Evolutionary conservation across 2,113 vertebrate genomes (phyloP).

Genomic region (Petrocephalus zakoni): DNA sequence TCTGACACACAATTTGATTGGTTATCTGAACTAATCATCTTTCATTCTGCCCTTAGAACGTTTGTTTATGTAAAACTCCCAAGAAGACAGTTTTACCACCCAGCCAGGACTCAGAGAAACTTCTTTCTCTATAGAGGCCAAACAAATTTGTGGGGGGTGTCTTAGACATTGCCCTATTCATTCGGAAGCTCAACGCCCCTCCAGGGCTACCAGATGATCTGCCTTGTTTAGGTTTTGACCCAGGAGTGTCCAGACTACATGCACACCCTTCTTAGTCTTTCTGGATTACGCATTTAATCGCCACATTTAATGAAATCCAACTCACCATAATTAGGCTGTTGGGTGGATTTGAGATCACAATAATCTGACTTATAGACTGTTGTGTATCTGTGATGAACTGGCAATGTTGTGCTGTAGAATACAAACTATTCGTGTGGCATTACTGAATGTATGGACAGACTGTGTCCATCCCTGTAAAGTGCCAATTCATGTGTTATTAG

Average conservation of each 20-base stretch:
- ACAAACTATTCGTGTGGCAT: background rate
- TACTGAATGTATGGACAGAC: background rate
- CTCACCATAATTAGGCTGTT: background rate
- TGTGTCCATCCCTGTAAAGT: background rate
- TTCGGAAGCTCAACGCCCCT: background rate
- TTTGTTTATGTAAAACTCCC: too few species aligned
- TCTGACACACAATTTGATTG: too few species aligned
- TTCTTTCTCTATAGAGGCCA: background rate
- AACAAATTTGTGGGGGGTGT: background rate
- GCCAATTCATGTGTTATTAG: background rate
- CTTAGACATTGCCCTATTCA: background rate
- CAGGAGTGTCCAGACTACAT: background rate
- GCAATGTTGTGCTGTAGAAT: background rate
- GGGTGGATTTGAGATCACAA: background rate
- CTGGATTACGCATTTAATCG: background rate
- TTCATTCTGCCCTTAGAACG: too few species aligned
- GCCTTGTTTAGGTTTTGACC: background rate
- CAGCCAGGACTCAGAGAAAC: background rate
- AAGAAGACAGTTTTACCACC: background rate
- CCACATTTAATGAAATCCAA: background rate
- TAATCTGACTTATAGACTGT: background rate
- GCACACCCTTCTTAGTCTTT: background rate
- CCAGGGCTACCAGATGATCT: background rate
- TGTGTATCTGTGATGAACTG: background rate
- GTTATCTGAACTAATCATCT: too few species aligned